These are phyloP conservation scores for Uropsilus gracilis DNA, from an alignment of 2,113 vertebrate species.

Conservation along the genomic window DNA sequence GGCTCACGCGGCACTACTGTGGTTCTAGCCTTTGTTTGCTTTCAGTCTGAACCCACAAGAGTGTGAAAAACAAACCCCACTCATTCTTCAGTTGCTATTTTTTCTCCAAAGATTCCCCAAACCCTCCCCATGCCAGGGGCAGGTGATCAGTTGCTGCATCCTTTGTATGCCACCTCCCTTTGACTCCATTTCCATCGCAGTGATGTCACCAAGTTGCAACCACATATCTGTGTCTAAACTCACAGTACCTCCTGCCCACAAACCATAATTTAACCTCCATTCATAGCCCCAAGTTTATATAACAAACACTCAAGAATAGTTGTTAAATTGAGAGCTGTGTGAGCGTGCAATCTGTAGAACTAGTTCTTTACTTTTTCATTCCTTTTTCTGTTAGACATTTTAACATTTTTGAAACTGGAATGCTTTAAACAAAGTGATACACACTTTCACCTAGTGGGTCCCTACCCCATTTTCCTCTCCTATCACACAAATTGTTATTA, in stretches of 20 bases:
- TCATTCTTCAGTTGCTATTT: neutral
- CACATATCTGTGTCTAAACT: neutral
- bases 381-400: neutral
- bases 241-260: neutral
- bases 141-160: neutral
- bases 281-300: neutral
- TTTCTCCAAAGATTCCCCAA: neutral
- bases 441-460: neutral
- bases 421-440: neutral
- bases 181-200: neutral
- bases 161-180: rapidly evolving
- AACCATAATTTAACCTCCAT: neutral
- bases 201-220: neutral
- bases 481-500: neutral
- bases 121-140: neutral
- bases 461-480: neutral
- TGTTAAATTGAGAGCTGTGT: neutral
- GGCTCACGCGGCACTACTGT: neutral
- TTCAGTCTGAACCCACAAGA: neutral
- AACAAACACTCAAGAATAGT: neutral
- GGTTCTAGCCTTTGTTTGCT: neutral
- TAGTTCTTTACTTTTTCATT: neutral
- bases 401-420: neutral
- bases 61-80: neutral
- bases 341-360: neutral